These are phyloP conservation scores for Nanger granti DNA, from an alignment of 2,113 vertebrate genomes.

Conservation along the genomic window DNA sequence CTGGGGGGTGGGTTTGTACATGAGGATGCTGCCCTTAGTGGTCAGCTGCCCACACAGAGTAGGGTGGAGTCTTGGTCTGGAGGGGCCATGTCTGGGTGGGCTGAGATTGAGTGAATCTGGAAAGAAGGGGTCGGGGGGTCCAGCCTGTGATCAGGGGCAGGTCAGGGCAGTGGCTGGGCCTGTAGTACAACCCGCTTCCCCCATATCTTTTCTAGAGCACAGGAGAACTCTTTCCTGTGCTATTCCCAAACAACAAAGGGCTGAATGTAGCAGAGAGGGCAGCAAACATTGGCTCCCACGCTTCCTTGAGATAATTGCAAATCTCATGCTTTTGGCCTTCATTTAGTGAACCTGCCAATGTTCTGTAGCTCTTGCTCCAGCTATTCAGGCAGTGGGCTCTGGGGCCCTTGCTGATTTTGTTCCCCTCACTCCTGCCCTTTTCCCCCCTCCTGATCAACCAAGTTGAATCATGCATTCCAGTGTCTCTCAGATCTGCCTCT, in stretches of 20 bases:
- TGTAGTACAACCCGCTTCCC: not conserved
- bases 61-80: not conserved
- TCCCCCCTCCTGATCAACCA: not conserved
- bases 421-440: not conserved
- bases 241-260: not conserved
- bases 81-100: not conserved
- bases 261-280: not conserved
- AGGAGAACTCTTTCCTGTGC: not conserved
- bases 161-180: not conserved
- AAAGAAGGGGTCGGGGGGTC: not conserved
- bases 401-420: not conserved
- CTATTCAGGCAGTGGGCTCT: no score
- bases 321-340: not conserved
- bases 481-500: not conserved
- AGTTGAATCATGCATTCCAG: not conserved
- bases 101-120: not conserved
- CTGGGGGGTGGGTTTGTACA: not conserved
- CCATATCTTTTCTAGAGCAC: not conserved
- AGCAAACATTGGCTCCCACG: not conserved
- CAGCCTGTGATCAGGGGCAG: not conserved
- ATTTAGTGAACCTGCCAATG: not conserved
- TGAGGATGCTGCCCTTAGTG: not conserved
- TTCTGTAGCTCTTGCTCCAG: not conserved
- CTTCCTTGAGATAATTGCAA: not conserved
- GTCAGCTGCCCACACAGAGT: not conserved